Base-by-base conservation (phyloP, 2,113 vertebrate genomes). In the Syngnathus typhle region DNA sequence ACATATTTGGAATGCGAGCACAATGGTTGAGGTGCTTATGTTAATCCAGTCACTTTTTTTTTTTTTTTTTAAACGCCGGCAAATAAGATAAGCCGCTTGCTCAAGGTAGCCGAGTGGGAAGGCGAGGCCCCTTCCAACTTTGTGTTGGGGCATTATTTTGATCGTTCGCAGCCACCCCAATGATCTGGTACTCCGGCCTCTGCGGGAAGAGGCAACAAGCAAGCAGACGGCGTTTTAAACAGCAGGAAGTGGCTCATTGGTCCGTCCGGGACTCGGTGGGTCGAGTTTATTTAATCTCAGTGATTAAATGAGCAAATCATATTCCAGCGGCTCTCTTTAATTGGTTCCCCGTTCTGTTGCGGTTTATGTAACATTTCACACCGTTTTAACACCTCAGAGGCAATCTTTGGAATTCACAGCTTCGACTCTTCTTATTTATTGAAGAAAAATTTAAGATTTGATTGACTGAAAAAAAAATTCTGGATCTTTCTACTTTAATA, bases 151-250 rank as follows among this genome's bases (percentile, higher is more conserved):
- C 63, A 67, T 84, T 73, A 87, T 86, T 84, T 85, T 78, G 84
- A 91, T 91, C 89, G 90, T 86, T 90, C 82, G 88, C 88, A 89
- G 83, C 86, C 83, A 87, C 89, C 85, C 79, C 73, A 76, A 82
- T 80, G 80, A 62, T 69, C 46, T 66, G 62, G 41, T 51, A 44
- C 69, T 59, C 49, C 43, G 39, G n/a, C 52, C 60, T 55, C 70
- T 61, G 68, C 71, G 68, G 64, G 58, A 75, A 74, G 59, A n/a
- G 68, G 39, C 32, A 27, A 54, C 49, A 10, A 15, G 39, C 54
- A 41, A 37, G 37, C 60, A 72, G 41, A 37, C 23, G 21, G 39
- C 58, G 67, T 61, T 81, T 67, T 36, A 21, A 55, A 68, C 49
- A 60, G 37, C 13, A 58, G 49, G 61, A 63, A 51, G 63, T 10